These are phyloP conservation scores for Caradrina kadenii DNA, from an alignment of 2,888 invertebrate genomes.

Conservation along the genomic window DNA sequence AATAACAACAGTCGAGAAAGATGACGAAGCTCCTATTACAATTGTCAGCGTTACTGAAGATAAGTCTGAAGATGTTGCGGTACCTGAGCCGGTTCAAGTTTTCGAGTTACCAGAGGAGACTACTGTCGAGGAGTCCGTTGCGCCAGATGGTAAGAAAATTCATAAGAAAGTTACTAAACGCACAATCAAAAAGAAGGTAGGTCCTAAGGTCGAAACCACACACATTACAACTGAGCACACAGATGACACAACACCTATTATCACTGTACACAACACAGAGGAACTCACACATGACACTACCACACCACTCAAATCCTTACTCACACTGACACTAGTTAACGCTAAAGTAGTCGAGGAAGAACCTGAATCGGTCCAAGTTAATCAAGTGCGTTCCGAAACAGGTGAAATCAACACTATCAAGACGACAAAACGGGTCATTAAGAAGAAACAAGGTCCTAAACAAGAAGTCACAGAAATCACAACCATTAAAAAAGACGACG, in stretches of 20 bases:
- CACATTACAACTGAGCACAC: slow-evolving; percentile 33
- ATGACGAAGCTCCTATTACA: slow-evolving; percentile 18
- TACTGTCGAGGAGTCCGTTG: neutral
- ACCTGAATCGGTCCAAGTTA: slow-evolving; percentile 63
- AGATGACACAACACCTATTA: too few species aligned
- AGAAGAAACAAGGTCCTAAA: slow-evolving; percentile 41
- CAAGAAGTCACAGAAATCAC: slow-evolving; percentile 61
- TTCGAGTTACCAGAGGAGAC: slow-evolving; percentile 70
- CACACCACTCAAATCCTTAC: slow-evolving; percentile 20
- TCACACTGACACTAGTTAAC: neutral
- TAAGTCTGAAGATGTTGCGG: neutral
- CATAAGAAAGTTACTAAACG: too few species aligned
- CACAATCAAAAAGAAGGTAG: too few species aligned
- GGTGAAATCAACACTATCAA: slow-evolving; percentile 72
- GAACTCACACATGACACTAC: slow-evolving; percentile 63
- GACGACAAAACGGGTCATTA: slow-evolving; percentile 70
- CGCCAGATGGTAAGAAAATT: neutral
- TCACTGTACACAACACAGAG: slow-evolving; percentile 9
- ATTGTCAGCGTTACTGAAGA: slow-evolving; percentile 19
- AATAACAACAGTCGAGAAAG: slow-evolving; percentile 21
- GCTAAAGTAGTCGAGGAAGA: slow-evolving; percentile 45
- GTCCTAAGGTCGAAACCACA: slow-evolving; percentile 16
- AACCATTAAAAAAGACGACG: slow-evolving; percentile 39
- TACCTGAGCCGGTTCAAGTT: slow-evolving; percentile 55
- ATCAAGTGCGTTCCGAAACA: slow-evolving; percentile 57